A percentile compares a stretch with the other conserved stretches of the same genome.
phyloP scores from a whole-genome alignment of 2,113 vertebrate genomes.

The Stercorarius parasiticus region DNA sequence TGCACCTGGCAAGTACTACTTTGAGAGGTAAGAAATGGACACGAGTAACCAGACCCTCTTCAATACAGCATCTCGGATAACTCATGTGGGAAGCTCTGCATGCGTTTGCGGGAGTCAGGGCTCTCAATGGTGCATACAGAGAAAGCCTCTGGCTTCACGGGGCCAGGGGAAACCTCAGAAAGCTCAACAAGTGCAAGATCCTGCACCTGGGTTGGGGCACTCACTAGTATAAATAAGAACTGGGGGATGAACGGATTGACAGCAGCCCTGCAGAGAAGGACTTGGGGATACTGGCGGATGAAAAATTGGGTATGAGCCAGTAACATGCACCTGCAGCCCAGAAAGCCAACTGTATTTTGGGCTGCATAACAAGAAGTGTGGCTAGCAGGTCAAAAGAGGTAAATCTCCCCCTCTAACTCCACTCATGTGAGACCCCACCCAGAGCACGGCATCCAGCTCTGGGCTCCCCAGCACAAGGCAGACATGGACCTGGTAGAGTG shows the following conservation, averaged over 20 bases:
- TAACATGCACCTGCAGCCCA: neutral
- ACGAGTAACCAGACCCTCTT: neutral
- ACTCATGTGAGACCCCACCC: neutral
- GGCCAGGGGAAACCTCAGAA: neutral
- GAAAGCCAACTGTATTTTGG: neutral
- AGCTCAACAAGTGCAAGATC: neutral
- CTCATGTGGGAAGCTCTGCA: neutral
- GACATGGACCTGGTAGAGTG: neutral
- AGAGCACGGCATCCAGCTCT: neutral
- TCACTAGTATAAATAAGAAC: neutral
- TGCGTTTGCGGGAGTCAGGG: too few species aligned
- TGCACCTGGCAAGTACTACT: neutral
- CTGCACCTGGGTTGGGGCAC: neutral
- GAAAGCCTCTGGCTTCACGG: neutral
- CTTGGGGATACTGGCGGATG: neutral
- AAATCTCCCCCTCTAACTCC: neutral
- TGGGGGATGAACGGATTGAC: neutral
- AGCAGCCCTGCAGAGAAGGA: neutral
- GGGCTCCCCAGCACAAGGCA: neutral
- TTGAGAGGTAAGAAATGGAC: neutral
- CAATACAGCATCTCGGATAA: neutral
- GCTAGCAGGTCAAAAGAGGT: neutral
- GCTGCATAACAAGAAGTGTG: neutral
- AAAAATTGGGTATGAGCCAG: neutral
- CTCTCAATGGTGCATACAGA: neutral